Conservation (phyloP, 2,113 vertebrate genomes). For the Ageneiosus marmoratus region DNA sequence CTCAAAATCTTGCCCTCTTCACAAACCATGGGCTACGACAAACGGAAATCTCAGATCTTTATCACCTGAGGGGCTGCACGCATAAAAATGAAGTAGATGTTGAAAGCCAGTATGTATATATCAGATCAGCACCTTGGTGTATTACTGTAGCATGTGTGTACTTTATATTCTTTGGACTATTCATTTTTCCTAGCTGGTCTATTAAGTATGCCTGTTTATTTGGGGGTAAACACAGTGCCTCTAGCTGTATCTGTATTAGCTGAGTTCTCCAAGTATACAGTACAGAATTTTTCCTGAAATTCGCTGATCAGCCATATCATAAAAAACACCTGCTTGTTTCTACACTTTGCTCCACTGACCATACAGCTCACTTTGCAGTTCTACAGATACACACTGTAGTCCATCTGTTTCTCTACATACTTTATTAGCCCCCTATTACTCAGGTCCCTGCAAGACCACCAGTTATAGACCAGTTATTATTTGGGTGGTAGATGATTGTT, state of each 20-base stretch:
- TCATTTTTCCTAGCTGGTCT: background rate
- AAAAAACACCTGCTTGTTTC: no score
- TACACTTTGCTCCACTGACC: no score
- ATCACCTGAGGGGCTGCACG: background rate
- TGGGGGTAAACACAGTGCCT: background rate
- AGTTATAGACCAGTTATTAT: no score
- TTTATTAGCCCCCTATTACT: no score
- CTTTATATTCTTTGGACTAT: background rate
- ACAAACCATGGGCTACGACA: slow-evolving; percentile 1
- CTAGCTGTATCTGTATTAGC: background rate
- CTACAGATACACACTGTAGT: no score
- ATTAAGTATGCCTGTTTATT: background rate
- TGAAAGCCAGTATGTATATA: background rate
- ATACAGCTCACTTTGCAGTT: no score
- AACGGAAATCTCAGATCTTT: background rate
- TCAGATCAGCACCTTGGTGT: background rate
- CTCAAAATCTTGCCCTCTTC: slow-evolving; percentile 16
- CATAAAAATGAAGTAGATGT: background rate
- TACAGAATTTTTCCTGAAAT: background rate
- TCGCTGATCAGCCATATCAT: no score
- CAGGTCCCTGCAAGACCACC: no score
- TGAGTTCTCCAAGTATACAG: background rate
- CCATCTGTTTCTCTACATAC: no score
- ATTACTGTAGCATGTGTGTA: background rate
- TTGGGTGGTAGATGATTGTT: no score